These are phyloP conservation scores for Anthoscopus minutus DNA, from an alignment of 2,113 vertebrate species.

Conservation along the genomic window DNA sequence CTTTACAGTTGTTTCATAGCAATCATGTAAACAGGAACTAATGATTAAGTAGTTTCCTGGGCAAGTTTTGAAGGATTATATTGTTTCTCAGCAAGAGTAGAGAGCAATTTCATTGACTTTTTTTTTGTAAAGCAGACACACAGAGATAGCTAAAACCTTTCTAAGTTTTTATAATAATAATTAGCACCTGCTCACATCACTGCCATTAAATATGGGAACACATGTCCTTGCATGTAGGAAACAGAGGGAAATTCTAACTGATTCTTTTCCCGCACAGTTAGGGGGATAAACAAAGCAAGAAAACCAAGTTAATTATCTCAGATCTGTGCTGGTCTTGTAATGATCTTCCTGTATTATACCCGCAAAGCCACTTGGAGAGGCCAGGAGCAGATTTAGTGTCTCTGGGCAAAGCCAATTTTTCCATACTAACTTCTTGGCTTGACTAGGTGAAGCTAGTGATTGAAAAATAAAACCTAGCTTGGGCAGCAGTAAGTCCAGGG, in stretches of 20 bases:
- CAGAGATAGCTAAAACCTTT: not conserved
- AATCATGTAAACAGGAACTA: not conserved
- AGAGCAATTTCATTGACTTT: not conserved
- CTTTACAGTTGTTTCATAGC: not conserved
- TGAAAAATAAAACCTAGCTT: not conserved
- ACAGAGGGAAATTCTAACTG: not conserved
- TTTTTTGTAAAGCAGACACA: not conserved
- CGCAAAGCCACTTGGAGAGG: not conserved
- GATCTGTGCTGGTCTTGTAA: not conserved
- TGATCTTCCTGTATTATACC: not conserved
- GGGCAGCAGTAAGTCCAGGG: fast-evolving
- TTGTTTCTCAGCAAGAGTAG: not conserved
- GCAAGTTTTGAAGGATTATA: not conserved
- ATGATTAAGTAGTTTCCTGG: not conserved
- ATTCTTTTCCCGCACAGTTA: not conserved
- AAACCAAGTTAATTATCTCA: not conserved
- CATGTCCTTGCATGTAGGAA: not conserved
- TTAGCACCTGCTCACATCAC: not conserved
- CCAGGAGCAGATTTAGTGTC: not conserved
- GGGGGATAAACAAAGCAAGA: fast-evolving
- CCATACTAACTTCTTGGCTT: not conserved
- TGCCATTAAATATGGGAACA: not conserved
- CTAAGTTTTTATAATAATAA: not conserved
- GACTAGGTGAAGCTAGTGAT: not conserved
- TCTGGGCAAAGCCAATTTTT: not conserved